Percentiles rank a stretch among this genome's conserved stretches.
These are phyloP conservation scores for Heliconius melpomene DNA, from an alignment of 1,140 invertebrate genomes.

Conservation along the genomic window DNA sequence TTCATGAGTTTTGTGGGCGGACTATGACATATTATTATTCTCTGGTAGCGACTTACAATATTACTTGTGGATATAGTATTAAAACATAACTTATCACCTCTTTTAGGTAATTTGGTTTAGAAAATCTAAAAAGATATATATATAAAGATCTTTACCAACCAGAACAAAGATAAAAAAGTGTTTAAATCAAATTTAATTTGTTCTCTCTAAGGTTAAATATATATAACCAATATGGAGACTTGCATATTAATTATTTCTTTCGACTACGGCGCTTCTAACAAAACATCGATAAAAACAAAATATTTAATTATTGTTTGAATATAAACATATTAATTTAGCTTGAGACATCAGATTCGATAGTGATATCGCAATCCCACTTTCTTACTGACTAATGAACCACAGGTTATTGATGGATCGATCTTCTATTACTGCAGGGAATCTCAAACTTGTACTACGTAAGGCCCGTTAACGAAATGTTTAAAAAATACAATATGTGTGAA, in stretches of 20 bases:
- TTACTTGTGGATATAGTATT: not conserved
- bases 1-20: constrained; percentile 15
- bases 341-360: constrained; percentile 23
- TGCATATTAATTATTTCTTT: not conserved
- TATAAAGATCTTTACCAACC: not conserved
- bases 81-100: not conserved
- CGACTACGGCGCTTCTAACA: not conserved
- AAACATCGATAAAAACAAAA: not conserved
- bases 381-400: constrained; percentile 30
- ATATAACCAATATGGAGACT: not conserved
- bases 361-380: constrained; percentile 25
- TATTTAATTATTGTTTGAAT: constrained; percentile 4
- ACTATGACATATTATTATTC: constrained; percentile 15
- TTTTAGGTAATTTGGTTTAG: no score
- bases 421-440: constrained; percentile 2
- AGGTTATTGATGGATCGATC: constrained; percentile 30
- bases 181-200: not conserved
- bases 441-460: not conserved
- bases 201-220: not conserved
- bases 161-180: not conserved
- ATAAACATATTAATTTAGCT: constrained; percentile 13
- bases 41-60: not conserved
- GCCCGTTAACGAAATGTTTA: not conserved
- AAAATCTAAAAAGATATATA: no score
- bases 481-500: no score